These are phyloP conservation scores for Leucoraja ocellata DNA, from an alignment of 2,797 vertebrate species.

Conservation along the genomic window DNA sequence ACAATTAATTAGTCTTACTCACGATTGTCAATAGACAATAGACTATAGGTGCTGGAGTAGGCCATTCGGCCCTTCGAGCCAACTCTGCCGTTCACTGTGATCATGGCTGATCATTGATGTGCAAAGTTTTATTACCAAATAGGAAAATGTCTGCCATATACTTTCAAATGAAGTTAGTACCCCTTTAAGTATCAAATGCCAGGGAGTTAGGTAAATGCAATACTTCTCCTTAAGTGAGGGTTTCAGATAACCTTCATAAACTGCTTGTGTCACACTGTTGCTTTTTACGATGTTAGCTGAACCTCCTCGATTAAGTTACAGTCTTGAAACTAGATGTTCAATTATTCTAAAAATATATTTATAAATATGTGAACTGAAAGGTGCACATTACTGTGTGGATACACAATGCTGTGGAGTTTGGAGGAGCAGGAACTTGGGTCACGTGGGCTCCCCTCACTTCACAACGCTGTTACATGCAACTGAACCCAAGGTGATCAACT, in stretches of 20 bases:
- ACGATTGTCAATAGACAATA: not conserved
- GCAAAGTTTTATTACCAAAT: not conserved
- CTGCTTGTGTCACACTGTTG: constrained; percentile 8
- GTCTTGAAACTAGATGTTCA: constrained; percentile 3
- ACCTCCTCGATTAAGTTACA: constrained; percentile 17
- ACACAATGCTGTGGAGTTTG: not conserved
- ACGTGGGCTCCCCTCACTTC: not conserved
- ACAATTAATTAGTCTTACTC: not conserved
- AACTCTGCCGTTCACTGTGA: too few relatives aligned
- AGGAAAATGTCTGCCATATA: too few relatives aligned
- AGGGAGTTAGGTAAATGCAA: constrained; percentile 23
- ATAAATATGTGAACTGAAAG: too few relatives aligned
- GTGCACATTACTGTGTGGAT: not conserved
- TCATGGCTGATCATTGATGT: not conserved
- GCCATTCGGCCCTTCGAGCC: too few relatives aligned
- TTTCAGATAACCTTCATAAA: constrained; percentile 24
- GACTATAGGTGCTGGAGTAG: too few relatives aligned
- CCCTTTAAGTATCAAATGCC: not conserved
- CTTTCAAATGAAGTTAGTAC: not conserved
- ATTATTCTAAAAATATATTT: not conserved
- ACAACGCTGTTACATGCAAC: not conserved
- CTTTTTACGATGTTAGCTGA: constrained; percentile 24
- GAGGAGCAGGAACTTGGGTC: not conserved
- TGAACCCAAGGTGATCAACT: too few relatives aligned
- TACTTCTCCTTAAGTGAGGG: not conserved